Evolutionary conservation across 2,888 invertebrate genomes (phyloP).

Genomic region (Holacanthella duospinosa): DNA sequence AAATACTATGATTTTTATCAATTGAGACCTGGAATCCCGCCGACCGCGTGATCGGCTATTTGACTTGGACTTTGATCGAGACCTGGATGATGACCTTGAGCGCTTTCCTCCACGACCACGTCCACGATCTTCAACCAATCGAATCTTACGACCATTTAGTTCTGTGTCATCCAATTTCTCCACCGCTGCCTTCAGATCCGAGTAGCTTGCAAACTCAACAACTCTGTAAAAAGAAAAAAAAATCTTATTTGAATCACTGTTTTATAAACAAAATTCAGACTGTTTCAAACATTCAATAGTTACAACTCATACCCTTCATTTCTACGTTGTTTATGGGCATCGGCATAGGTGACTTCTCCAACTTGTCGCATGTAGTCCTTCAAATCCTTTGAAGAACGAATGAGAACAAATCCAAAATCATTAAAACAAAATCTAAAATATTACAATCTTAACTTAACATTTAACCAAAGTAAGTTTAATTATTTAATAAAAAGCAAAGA

Average conservation of each 20-base stretch:
- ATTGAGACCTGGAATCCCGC: constrained; percentile 47
- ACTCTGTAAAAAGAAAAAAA: constrained; percentile 53
- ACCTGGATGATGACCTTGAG: constrained; percentile 42
- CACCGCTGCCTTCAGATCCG: constrained; percentile 92
- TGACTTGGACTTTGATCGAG: constrained; percentile 59
- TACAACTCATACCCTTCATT: constrained; percentile 78
- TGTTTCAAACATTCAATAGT: too few species aligned
- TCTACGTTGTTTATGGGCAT: constrained; percentile 87
- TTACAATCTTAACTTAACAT: neutral
- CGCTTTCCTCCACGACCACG: constrained; percentile 29
- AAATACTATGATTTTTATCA: neutral
- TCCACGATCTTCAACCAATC: constrained; percentile 74
- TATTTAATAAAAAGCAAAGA: neutral
- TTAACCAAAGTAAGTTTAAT: neutral
- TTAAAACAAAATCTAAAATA: neutral
- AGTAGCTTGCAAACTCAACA: constrained; percentile 89
- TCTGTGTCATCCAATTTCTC: constrained; percentile 95
- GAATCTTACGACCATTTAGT: constrained; percentile 85
- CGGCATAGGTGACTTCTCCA: constrained; percentile 98
- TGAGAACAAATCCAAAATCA: constrained; percentile 1
- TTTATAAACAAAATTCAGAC: neutral
- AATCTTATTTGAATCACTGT: constrained; percentile 29
- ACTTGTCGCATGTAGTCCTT: constrained; percentile 99
- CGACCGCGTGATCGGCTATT: constrained; percentile 47
- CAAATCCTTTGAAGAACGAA: constrained; percentile 60